Evolutionary conservation across 2,797 vertebrate genomes (phyloP).

Genomic region (Sebastes cheni): DNA sequence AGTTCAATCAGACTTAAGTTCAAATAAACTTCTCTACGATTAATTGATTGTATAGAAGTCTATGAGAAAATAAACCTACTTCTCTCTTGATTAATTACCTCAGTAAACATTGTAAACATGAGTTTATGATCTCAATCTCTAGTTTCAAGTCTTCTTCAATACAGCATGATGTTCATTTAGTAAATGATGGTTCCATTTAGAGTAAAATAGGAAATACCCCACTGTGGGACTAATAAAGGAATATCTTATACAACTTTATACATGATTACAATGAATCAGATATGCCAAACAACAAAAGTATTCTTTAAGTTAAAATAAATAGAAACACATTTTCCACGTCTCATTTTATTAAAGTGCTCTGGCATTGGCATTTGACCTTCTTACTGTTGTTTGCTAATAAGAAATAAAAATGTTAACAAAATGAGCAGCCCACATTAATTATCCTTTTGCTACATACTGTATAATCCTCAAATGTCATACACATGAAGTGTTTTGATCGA

Average conservation of each 20-base stretch:
- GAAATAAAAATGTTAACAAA: neutral
- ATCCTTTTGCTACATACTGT: neutral
- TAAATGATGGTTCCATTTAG: rapidly evolving
- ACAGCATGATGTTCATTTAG: no score
- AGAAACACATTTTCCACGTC: neutral
- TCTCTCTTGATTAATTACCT: rapidly evolving
- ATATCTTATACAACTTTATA: neutral
- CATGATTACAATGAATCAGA: neutral
- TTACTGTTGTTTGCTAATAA: neutral
- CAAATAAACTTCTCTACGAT: no score
- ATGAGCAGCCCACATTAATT: neutral
- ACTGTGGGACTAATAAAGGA: no score
- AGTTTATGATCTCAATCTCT: no score
- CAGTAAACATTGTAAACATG: no score
- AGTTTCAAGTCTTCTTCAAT: no score
- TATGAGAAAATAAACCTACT: rapidly evolving
- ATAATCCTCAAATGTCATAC: neutral
- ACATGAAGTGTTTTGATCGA: neutral
- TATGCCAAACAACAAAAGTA: neutral
- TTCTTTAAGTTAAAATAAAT: neutral
- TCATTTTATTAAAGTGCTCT: neutral
- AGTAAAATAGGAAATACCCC: no score
- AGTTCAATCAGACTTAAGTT: no score
- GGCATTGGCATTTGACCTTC: neutral
- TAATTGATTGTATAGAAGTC: no score